These are phyloP conservation scores for Protomyctophum bolini DNA, from an alignment of 2,113 vertebrate genomes.

Conservation along the genomic window DNA sequence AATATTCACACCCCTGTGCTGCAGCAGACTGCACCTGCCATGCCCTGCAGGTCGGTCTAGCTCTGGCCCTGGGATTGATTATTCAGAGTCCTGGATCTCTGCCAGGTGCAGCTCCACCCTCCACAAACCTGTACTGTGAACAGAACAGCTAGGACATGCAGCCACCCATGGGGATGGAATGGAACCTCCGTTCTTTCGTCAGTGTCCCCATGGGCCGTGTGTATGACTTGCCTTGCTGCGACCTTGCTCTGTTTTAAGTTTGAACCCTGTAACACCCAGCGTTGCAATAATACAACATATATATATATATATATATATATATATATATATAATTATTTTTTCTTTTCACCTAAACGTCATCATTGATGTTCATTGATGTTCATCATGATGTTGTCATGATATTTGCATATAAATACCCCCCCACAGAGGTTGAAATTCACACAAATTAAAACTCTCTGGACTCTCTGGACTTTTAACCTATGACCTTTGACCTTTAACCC, in stretches of 20 bases:
- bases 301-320: no score
- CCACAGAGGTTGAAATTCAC: no score
- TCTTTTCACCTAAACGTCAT: no score
- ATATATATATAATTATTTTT: no score
- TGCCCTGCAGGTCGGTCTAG: slow-evolving; percentile 42
- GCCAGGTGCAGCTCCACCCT: slow-evolving; percentile 55
- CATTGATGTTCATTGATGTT: no score
- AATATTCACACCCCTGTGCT: slow-evolving; percentile 15
- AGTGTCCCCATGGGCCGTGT: background rate
- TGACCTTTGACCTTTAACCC: no score
- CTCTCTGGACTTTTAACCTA: background rate
- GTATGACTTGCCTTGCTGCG: slow-evolving; percentile 18
- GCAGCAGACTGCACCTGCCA: slow-evolving; percentile 35
- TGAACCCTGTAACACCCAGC: no score
- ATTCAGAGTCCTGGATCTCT: slow-evolving; percentile 62
- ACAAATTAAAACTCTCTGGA: slow-evolving; percentile 22
- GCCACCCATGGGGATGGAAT: no score
- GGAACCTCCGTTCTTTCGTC: slow-evolving; percentile 8
- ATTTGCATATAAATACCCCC: no score
- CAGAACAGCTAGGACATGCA: no score
- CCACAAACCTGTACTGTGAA: background rate
- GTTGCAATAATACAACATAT: no score
- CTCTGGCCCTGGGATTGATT: slow-evolving; percentile 52
- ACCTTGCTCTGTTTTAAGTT: slow-evolving; percentile 2
- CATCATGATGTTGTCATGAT: no score